Evolutionary conservation across 2,888 invertebrate genomes (phyloP), one percentile per base, ranked within the genome.

Genomic region (Eutolmus rufibarbis): DNA sequence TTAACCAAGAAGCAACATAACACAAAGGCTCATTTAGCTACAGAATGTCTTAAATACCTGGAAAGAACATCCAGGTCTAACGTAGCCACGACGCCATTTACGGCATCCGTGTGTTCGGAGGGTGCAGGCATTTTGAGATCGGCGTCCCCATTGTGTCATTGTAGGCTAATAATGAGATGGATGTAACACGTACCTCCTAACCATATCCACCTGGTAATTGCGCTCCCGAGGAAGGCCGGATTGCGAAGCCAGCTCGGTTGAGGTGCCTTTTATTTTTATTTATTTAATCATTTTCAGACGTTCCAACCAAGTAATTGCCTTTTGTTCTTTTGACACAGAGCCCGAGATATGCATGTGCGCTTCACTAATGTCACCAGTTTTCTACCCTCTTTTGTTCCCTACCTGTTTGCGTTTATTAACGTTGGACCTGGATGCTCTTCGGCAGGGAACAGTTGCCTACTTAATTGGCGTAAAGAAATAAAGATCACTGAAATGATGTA

Each of bases 161-260:
- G 81, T 81, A 56, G 81, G 16, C 81, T 81, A 81, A 56, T 81
- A 81, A 81, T 57, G 81, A 81, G 81, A 81, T 81, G 81, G 81
- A 81, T 81, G 81, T 81, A 81, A 81, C 81, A 81, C 81, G 81
- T 81, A 81, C 56, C 81, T 78, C 56, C 81, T 23, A 56, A 23
- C 81, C 81, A 81, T 81, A 81, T 81, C 81, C 56, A 81, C 81
- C 43, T 81, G 81, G 43, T 81, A 81, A 81, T 81, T 81, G 81
- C 14, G 31, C 56, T 56, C 34, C 34, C 23, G 56, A 81, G 56
- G 34, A 56, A 34, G n/a, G 12, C 56, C 37, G 19, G 51, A 31
- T 56, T 31, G 81, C 31, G 23, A 16, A 31, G 51, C 31, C 14
- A 9, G 34, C 34, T 81, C 8, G 19, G 56, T n/a, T 14, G 56